Conservation (phyloP, 1,140 invertebrate species). For the Hormaphis cornu region DNA sequence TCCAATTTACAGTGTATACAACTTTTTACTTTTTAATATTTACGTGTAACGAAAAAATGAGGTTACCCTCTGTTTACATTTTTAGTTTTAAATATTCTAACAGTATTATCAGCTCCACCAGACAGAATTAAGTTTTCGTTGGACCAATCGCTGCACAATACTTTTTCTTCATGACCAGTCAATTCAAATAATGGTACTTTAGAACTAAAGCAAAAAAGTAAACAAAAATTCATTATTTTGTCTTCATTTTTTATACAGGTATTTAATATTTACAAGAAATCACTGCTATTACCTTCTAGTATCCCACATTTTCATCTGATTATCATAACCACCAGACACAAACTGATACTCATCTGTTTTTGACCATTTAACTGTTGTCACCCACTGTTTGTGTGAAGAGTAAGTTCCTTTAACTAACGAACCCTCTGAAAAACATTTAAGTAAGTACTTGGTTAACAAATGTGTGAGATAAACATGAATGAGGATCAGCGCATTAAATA, state of each 20-base stretch:
- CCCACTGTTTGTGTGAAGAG: slow-evolving; percentile 85
- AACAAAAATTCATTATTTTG: slow-evolving; percentile 18
- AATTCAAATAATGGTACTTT: slow-evolving; percentile 88
- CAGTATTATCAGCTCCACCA: slow-evolving; percentile 84
- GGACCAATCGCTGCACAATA: slow-evolving; percentile 89
- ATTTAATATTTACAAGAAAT: neutral
- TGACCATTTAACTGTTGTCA: slow-evolving; percentile 83
- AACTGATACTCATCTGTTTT: slow-evolving; percentile 75
- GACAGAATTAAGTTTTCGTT: slow-evolving; percentile 76
- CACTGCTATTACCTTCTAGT: slow-evolving; percentile 58
- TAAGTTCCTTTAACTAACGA: slow-evolving; percentile 77
- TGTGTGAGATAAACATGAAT: neutral
- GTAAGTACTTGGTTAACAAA: neutral
- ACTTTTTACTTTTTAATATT: too few relatives aligned
- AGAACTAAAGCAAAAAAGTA: slow-evolving; percentile 53
- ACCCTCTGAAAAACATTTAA: slow-evolving; percentile 56
- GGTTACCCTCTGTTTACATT: slow-evolving; percentile 24
- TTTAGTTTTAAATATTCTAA: slow-evolving; percentile 77
- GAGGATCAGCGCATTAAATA: neutral
- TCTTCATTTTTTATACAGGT: neutral
- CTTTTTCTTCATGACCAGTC: slow-evolving; percentile 87
- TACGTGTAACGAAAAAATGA: too few relatives aligned
- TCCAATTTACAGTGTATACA: too few relatives aligned
- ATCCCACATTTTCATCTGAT: slow-evolving; percentile 90
- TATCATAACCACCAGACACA: slow-evolving; percentile 87